Evolutionary conservation across 2,797 vertebrate species (phyloP), one percentile per base, ranked within the genome.

Genomic region (Halcyon leucocephala): DNA sequence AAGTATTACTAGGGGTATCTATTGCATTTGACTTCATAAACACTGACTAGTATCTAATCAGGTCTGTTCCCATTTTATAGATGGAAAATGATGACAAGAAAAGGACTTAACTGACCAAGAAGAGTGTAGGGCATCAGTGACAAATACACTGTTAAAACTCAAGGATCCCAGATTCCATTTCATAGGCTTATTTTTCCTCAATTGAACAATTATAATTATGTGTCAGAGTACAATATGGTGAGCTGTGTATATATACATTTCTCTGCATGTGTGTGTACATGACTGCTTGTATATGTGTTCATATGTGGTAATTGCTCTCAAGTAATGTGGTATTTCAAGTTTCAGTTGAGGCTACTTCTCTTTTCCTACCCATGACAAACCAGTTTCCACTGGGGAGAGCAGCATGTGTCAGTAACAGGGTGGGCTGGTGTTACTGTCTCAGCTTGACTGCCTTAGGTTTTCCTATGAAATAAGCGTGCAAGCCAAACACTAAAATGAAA

Each of bases 311-410:
- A 51, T 20, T 66, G 31, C 62, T 79, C 17, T 65, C 69, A 33
- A 66, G 69, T 65, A 71, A 76, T 69, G 72, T 29, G 25, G 65
- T 61, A 72, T 90, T 92, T 96, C 84, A 74, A 89, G 78, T 95
- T 93, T 88, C 79, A 83, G 57, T 22, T 3, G 3, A n/a, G 77
- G 54, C 69, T 72, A n/a, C 33, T 20, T 65, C 55, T 52, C 31
- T 71, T 64, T 79, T 21, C n/a, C 44, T 92, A 31, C 44, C 49
- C 39, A 12, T 15, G n/a, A 89, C 67, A 92, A 92, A 77, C 42
- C 54, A 58, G 57, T 72, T 93, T 86, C 66, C 39, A 52, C 7
- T 62, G n/a, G 37, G 48, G 29, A 92, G 49, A 90, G 41, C 20
- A 71, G 66, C 58, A 93, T 44, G 31, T 48, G 46, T 61, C 39